phyloP scores from a whole-genome alignment of 1,140 invertebrate genomes.

The Drosophila burlai region DNA sequence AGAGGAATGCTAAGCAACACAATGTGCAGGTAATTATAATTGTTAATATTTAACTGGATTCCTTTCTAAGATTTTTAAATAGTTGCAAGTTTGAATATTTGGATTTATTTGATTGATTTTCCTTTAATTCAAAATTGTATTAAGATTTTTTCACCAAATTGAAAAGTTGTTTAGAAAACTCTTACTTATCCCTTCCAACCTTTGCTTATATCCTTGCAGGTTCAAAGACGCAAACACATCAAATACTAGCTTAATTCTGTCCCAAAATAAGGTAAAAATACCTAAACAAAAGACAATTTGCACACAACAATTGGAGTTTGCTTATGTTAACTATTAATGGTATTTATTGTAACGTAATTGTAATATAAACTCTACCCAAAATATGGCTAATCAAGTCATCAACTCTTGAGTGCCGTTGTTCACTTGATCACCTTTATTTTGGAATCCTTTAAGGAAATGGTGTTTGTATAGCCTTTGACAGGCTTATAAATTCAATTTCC shows the following conservation, averaged over 20 bases:
- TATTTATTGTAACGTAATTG: conserved; percentile 71
- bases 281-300: conserved; percentile 28
- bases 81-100: background rate
- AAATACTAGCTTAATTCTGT: conserved; percentile 78
- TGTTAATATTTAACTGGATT: background rate
- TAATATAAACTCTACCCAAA: conserved; percentile 24
- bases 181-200: background rate
- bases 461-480: conserved; percentile 28
- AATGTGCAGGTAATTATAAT: conserved; percentile 54
- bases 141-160: too few species aligned
- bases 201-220: conserved; percentile 56
- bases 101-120: background rate
- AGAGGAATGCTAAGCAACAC: conserved; percentile 49
- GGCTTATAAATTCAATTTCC: conserved; percentile 19
- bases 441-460: conserved; percentile 11
- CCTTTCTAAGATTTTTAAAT: background rate
- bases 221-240: conserved; percentile 82
- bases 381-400: conserved; percentile 57
- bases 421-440: conserved; percentile 58
- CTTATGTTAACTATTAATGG: conserved; percentile 79
- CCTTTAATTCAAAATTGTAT: too few species aligned
- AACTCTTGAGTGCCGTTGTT: conserved; percentile 6
- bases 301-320: conserved; percentile 55
- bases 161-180: too few species aligned
- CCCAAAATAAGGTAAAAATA: conserved; percentile 42